phyloP scores from a whole-genome alignment of 2,888 invertebrate genomes.

The Chrysolina americana region DNA sequence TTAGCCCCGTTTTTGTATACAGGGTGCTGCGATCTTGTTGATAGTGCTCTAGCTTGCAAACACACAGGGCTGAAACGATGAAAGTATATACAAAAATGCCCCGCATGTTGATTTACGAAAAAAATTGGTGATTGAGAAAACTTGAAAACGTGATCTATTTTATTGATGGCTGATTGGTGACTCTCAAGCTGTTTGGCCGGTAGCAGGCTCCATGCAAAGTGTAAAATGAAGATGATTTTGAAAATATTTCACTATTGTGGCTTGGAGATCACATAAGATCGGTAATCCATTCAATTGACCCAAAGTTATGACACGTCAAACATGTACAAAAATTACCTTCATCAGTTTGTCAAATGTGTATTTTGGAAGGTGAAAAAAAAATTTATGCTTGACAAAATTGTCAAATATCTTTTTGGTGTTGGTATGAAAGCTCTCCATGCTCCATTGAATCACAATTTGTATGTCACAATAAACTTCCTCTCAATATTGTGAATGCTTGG shows the following conservation, averaged over 20 bases:
- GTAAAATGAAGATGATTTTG: constrained; percentile 40
- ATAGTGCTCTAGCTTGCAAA: constrained; percentile 46
- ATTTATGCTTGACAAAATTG: no score
- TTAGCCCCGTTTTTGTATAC: constrained; percentile 32
- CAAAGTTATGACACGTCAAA: no score
- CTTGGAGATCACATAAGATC: constrained; percentile 26
- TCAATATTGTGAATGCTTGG: no score
- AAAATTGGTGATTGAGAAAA: constrained; percentile 31
- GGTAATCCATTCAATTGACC: no score
- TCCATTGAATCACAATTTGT: no score
- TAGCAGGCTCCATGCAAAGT: constrained; percentile 51
- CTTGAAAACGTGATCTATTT: constrained; percentile 25
- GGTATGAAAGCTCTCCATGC: no score
- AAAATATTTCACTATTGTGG: constrained; percentile 16
- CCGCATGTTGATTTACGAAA: constrained; percentile 29
- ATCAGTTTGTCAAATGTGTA: no score
- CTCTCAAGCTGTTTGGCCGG: constrained; percentile 45
- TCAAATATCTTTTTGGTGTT: no score
- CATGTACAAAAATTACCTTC: no score
- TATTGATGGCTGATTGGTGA: constrained; percentile 36
- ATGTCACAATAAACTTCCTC: no score
- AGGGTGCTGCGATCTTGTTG: constrained; percentile 51
- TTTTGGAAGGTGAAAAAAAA: no score
- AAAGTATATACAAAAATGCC: constrained; percentile 15
- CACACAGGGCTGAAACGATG: constrained; percentile 38